These are phyloP conservation scores for Cetoscarus ocellatus DNA, from an alignment of 2,797 vertebrate genomes.

Conservation along the genomic window DNA sequence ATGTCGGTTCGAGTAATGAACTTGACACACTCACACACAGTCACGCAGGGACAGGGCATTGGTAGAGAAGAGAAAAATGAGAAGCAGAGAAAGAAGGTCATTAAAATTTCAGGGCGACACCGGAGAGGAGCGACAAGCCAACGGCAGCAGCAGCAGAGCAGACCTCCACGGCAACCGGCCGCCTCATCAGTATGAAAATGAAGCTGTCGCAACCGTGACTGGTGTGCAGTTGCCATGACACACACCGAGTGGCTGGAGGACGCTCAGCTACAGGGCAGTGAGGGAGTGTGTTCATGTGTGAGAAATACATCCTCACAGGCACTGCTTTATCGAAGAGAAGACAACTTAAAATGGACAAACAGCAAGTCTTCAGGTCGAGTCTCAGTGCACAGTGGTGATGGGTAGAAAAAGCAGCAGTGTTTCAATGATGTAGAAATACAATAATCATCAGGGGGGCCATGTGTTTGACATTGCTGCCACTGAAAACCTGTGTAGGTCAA, in stretches of 20 bases:
- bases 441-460: no score
- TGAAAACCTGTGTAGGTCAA: no score
- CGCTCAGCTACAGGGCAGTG: constrained; percentile 36
- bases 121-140: constrained; percentile 63
- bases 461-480: no score
- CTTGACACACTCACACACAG: constrained; percentile 23
- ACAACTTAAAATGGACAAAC: not conserved
- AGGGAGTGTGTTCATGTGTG: constrained; percentile 30
- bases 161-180: constrained; percentile 61
- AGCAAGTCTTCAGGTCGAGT: no score
- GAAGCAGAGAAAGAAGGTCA: constrained; percentile 67
- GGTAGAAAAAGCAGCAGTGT: no score
- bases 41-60: not conserved
- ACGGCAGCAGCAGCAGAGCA: constrained; percentile 21
- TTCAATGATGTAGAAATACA: no score
- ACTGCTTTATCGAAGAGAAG: not conserved
- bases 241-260: constrained; percentile 58
- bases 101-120: constrained; percentile 77
- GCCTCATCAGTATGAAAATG: constrained; percentile 81
- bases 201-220: constrained; percentile 64
- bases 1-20: constrained; percentile 34
- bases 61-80: constrained; percentile 52
- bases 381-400: no score
- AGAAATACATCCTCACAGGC: not conserved
- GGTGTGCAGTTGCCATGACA: constrained; percentile 77